Evolutionary conservation across 2,888 invertebrate species (phyloP), one percentile per base, ranked within the genome.

Genomic region (Masnerella sp.): DNA sequence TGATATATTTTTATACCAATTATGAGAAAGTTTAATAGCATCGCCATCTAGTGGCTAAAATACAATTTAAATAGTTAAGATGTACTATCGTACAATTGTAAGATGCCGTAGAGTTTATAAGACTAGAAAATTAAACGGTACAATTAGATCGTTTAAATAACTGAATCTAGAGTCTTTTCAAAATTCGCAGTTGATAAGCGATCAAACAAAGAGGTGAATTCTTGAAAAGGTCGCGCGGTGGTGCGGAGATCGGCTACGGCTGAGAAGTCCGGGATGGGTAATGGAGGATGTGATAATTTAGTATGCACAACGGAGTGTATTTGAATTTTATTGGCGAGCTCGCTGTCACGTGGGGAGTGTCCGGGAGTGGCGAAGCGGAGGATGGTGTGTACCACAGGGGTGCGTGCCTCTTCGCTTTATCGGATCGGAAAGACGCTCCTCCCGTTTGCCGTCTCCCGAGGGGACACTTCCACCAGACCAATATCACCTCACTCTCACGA

Each of bases 391-490:
- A 79, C 79, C 80, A 78, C 75, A 80, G 79, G 73, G 62, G 67
- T 75, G 82, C 82, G 79, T 80, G 79, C 82, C 82, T 82, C 82
- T 82, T 83, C 82, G 80, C 82, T 84, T 84, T 83, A 85, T 85
- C 85, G 85, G 81, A 84, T 84, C 83, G 78, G 78, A 78, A 80
- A 82, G 81, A 83, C 80, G 83, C 82, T 82, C 72, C 76, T 82
- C 82, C 83, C 82, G 83, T 85, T 84, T 83, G 81, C 79, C 81
- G 82, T 83, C 84, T 82, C 83, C 85, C 87, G 85, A 83, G 87
- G 87, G 87, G 86, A 87, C 87, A 87, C 85, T 87, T 87, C 83
- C 82, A 82, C 82, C 85, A 85, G 80, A 86, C 86, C 86, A 86
- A 86, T 83, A 83, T 85, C 85, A 79, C 81, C 78, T 74, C 80